A percentile compares a stretch with the other conserved stretches of the same genome.
Evolutionary conservation across 2,113 vertebrate species (phyloP).

Genomic region (Rutilus rutilus): DNA sequence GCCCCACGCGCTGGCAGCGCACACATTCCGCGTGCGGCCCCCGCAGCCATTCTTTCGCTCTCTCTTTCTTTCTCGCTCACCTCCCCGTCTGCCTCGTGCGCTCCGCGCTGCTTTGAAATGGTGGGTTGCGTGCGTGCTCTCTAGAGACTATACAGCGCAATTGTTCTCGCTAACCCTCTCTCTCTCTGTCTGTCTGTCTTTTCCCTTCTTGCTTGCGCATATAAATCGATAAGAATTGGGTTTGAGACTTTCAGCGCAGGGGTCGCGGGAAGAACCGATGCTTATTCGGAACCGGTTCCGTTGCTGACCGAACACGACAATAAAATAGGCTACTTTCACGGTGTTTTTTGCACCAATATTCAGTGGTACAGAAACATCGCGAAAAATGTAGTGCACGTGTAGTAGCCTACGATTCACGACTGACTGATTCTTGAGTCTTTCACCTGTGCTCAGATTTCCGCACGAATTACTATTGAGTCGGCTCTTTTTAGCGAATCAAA

Average conservation of each 20-base stretch:
- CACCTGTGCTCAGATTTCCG: neutral
- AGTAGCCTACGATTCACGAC: neutral
- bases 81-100: conserved; percentile 26
- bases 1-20: conserved; percentile 12
- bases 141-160: neutral
- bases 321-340: neutral
- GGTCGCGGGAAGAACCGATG: neutral
- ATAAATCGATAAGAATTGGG: conserved; percentile 23
- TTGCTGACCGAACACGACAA: neutral
- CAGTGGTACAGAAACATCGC: neutral
- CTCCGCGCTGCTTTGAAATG: conserved; percentile 32
- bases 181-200: neutral
- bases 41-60: conserved; percentile 28
- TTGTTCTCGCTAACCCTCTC: conserved; percentile 1
- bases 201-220: neutral
- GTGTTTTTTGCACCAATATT: neutral
- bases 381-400: neutral
- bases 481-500: neutral
- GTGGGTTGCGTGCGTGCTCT: conserved; percentile 25
- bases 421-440: neutral
- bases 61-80: neutral
- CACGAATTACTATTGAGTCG: neutral
- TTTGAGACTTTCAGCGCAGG: neutral
- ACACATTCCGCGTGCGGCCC: conserved; percentile 24
- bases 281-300: neutral